Percentiles rank a stretch among this genome's conserved stretches.
phyloP scores from a whole-genome alignment of 2,888 invertebrate genomes.

The Oxystoma pomonae region DNA sequence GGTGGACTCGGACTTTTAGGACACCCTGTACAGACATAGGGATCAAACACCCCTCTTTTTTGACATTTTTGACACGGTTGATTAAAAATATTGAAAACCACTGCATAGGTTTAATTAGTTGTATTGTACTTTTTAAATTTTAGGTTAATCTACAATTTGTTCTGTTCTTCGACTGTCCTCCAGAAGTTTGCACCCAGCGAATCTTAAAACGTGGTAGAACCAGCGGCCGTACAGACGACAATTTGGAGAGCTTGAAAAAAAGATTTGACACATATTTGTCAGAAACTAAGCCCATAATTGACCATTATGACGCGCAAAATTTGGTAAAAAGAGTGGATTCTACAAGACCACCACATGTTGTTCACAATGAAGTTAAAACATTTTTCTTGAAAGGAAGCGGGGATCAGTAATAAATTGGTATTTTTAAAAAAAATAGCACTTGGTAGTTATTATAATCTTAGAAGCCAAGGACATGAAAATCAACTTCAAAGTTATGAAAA shows the following conservation, averaged over 20 bases:
- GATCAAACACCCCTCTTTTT: no score
- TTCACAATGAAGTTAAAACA: conserved; percentile 47
- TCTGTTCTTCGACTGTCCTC: conserved; percentile 84
- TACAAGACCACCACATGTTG: conserved; percentile 60
- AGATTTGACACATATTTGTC: conserved; percentile 80
- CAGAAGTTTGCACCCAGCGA: conserved; percentile 70
- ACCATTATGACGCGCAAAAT: conserved; percentile 67
- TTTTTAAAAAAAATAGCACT: no score
- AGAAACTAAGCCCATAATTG: conserved; percentile 87
- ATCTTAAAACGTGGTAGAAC: conserved; percentile 86
- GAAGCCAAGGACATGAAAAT: no score
- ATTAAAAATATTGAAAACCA: no score
- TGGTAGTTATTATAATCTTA: no score
- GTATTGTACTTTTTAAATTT: neutral
- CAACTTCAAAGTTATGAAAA: no score
- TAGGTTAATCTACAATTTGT: conserved; percentile 70
- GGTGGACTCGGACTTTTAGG: no score
- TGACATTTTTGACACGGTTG: no score
- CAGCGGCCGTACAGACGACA: conserved; percentile 94
- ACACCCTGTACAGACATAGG: no score
- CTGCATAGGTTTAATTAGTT: no score
- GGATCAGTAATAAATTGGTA: conserved; percentile 15
- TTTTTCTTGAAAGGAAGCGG: conserved; percentile 32
- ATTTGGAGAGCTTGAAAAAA: conserved; percentile 80
- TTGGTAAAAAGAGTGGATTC: conserved; percentile 76